Evolutionary conservation across 2,797 vertebrate species (phyloP), one percentile per base, ranked within the genome.

Genomic region (Phrynocephalus vlangalii): DNA sequence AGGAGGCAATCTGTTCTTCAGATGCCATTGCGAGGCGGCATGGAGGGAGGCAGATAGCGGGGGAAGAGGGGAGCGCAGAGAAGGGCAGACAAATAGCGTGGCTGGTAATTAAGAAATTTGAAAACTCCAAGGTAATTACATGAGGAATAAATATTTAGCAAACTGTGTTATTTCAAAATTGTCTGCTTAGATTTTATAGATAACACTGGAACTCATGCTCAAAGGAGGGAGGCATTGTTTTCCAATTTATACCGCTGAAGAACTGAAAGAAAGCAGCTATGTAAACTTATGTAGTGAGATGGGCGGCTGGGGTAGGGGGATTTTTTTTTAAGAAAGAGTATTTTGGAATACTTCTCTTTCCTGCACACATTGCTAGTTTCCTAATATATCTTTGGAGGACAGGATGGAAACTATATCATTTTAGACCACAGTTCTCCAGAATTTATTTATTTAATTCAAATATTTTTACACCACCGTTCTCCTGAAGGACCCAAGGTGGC

Each of bases 1-100:
- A 96, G 94, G 87, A 95, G 83, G 91, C 91, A 95, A 95, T 96
- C 96, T 96, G 94, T 96, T 95, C 88, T 94, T 88, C 91, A 93
- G 96, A 85, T 94, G 89, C 82, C 87, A 87, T 95, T 95, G 96
- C 89, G 92, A 68, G 89, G 77, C 60, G 79, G 89, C 60, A 63
- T 84, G 85, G 78, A 79, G 94, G 87, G 84, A 84, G 92, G 75
- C 1, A 83, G 28, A 63, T 56, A 86, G 66, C 6, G 38, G 30
- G 83, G 28, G 90, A 90, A 20, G 89, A 91, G 76, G 86, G 77
- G 15, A 84, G 67, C 79, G 6, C 80, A 78, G 85, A 89, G 72
- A 73, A 82, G 75, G 13, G 33, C 68, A 89, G 5, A 68, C n/a
- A 0, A 0, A 82, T 89, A 66, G 89, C 82, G 91, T 78, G 83